These are phyloP conservation scores for Drosophila takahashii DNA, from an alignment of 1,140 invertebrate genomes.

Conservation along the genomic window DNA sequence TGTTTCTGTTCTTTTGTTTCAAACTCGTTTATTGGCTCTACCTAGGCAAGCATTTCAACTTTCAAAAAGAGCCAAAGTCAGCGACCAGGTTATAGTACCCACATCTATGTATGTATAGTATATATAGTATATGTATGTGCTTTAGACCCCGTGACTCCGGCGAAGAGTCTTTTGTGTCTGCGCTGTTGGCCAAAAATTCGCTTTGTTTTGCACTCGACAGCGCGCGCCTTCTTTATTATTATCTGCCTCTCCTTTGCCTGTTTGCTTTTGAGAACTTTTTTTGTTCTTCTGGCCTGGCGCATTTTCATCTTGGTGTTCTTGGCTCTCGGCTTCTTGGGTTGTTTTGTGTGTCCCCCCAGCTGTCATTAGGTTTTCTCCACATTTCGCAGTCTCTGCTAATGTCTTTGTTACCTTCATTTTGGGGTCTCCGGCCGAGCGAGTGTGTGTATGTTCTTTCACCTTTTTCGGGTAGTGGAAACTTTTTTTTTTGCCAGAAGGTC, in stretches of 20 bases:
- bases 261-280: slow-evolving; percentile 54
- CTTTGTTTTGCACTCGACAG: slow-evolving; percentile 49
- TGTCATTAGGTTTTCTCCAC: slow-evolving; percentile 15
- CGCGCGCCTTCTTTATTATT: slow-evolving; percentile 41
- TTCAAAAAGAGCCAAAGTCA: slow-evolving; percentile 72
- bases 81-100: slow-evolving; percentile 61
- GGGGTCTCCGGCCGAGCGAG: slow-evolving; percentile 11
- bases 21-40: slow-evolving; percentile 77
- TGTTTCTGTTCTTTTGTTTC: slow-evolving; percentile 82
- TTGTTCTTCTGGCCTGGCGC: slow-evolving; percentile 35
- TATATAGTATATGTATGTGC: slow-evolving; percentile 17
- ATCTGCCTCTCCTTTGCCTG: slow-evolving; percentile 39
- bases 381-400: slow-evolving; percentile 18
- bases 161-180: slow-evolving; percentile 29
- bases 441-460: slow-evolving; percentile 40
- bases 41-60: slow-evolving; percentile 71
- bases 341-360: not conserved
- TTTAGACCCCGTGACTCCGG: slow-evolving; percentile 46
- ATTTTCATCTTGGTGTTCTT: slow-evolving; percentile 29
- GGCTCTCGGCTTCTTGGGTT: not conserved
- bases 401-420: slow-evolving; percentile 41
- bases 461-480: slow-evolving; percentile 60
- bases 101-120: slow-evolving; percentile 4
- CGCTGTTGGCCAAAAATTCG: slow-evolving; percentile 58
- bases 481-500: slow-evolving; percentile 68